phyloP scores from a whole-genome alignment of 2,113 vertebrate genomes.

The Mastomys natalensis region DNA sequence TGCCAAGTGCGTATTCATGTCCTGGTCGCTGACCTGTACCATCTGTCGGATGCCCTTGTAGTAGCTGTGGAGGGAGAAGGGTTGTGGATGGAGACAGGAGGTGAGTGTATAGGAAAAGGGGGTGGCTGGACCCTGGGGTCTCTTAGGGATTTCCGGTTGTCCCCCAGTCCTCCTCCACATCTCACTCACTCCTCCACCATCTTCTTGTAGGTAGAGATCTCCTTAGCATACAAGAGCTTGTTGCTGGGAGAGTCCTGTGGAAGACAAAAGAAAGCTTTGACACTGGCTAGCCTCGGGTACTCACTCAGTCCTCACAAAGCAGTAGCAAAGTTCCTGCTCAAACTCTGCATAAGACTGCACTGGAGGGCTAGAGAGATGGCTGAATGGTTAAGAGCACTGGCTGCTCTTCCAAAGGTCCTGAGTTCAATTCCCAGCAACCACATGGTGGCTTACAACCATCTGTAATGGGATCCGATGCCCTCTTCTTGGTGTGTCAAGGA shows the following conservation, averaged over 20 bases:
- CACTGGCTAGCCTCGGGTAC: accelerated
- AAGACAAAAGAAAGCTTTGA: conserved; percentile 10
- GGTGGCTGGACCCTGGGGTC: not conserved
- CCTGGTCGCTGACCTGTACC: conserved; percentile 98
- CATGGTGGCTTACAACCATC: no score
- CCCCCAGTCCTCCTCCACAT: not conserved
- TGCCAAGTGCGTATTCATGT: conserved; percentile 99
- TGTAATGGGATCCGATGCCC: no score
- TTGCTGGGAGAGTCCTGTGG: conserved; percentile 98
- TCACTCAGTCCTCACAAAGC: not conserved
- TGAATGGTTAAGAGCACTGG: no score
- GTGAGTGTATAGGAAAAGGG: not conserved
- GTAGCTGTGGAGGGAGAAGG: conserved; percentile 87
- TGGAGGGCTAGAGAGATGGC: no score
- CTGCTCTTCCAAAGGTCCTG: no score
- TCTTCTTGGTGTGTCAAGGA: no score
- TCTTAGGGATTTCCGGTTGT: not conserved
- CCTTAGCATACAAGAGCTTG: conserved; percentile 99
- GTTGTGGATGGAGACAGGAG: no score
- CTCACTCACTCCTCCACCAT: conserved; percentile 99
- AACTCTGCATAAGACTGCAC: not conserved
- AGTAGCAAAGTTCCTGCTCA: not conserved
- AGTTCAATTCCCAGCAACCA: no score
- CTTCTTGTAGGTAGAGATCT: conserved; percentile 99
- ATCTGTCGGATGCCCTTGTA: conserved; percentile 98